phyloP scores from a whole-genome alignment of 1,140 invertebrate species.

The Sinonovacula constricta region DNA sequence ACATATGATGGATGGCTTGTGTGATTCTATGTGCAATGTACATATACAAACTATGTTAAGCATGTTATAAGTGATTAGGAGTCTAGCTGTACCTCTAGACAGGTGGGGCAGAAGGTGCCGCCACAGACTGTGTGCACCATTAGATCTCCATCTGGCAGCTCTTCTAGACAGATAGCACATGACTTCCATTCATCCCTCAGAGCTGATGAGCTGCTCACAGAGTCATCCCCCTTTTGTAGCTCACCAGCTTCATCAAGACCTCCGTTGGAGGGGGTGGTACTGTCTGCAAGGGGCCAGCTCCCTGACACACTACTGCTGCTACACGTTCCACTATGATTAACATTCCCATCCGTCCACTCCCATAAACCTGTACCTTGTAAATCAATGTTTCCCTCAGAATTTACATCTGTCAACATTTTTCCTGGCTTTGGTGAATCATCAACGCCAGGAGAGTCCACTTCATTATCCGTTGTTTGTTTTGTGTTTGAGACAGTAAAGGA shows the following conservation, averaged over 20 bases:
- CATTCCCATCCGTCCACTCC: slow-evolving; percentile 14
- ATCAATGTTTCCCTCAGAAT: not conserved
- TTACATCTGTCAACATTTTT: not conserved
- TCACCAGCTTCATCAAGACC: slow-evolving; percentile 1
- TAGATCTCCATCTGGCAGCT: slow-evolving; percentile 81
- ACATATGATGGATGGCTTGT: too few species aligned
- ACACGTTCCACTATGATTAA: slow-evolving; percentile 14
- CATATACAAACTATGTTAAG: not conserved
- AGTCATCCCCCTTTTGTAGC: not conserved
- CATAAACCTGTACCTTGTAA: slow-evolving; percentile 24
- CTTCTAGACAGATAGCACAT: slow-evolving; percentile 85
- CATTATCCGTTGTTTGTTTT: not conserved
- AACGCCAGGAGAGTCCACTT: not conserved
- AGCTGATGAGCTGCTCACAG: not conserved
- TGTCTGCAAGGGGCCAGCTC: slow-evolving; percentile 14
- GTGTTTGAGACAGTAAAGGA: not conserved
- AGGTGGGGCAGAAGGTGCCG: slow-evolving; percentile 82
- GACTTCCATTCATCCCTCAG: slow-evolving; percentile 74
- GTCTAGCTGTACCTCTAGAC: slow-evolving; percentile 82
- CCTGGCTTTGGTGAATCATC: not conserved
- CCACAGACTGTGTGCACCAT: slow-evolving; percentile 82
- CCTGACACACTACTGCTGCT: slow-evolving; percentile 20
- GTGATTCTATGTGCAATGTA: too few species aligned
- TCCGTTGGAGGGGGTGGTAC: slow-evolving; percentile 6
- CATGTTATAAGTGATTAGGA: not conserved